Base-by-base conservation (phyloP, 2,888 invertebrate species). In the Rotaria socialis region DNA sequence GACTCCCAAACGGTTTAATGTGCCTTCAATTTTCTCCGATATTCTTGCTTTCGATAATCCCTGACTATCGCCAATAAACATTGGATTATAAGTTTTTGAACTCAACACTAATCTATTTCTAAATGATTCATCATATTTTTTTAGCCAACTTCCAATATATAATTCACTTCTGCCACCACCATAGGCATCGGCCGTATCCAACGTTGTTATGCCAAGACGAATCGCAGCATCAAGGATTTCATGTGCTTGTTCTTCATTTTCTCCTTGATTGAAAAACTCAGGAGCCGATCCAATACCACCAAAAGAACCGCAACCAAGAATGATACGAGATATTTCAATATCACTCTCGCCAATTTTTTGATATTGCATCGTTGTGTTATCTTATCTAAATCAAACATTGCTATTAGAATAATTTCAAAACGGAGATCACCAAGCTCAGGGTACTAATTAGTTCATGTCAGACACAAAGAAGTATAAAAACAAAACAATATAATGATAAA, bases 81-180 rank as follows among this genome's bases (percentile, higher is more conserved):
- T 75, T 75, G 74, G 74, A 75, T 75, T 75, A 41, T 75, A 75
- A 19, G 55, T 56, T 85, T 55, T 47, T 60, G 85, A 55, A 85
- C 60, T 85, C 14, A 85, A 58, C 19, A 47, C 85, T 85, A 47
- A 41, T 50, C 84, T 27, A 60, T 27, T 47, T 87, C 80, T 0
- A 84, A 67, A 19, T 56, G 0, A 55, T 84, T 52, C 56, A 52
- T 50, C 85, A 67, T 55, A 84, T 58, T 87, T 87, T 27, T 35
- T 55, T 16, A 87, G 56, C 87, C 86, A 87, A 35, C 56, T 87
- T 27, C 87, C 87, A 19, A 87, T 84, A 43, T 87, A 86, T 86
- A 67, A 19, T 80, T 87, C 87, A 52, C 87, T 85, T 47, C 50
- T 67, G 19, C 87, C 87, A 67, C 84, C 52, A 47, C 87, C 86